These are phyloP conservation scores for Brenthis ino DNA, from an alignment of 2,888 invertebrate species.

Conservation along the genomic window DNA sequence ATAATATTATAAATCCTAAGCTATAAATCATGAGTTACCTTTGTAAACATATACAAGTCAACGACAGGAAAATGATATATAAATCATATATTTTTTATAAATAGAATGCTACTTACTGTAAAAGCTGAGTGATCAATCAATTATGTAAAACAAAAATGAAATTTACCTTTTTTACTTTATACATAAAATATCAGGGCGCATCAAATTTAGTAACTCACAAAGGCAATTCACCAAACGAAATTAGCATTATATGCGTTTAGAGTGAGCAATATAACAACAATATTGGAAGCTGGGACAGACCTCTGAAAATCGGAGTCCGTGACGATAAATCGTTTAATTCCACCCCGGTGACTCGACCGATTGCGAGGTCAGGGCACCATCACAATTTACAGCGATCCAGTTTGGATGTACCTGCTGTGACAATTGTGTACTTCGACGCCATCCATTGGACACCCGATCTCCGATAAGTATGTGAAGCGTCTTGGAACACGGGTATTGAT, in stretches of 20 bases:
- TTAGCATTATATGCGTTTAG: constrained; percentile 26
- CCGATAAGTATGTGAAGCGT: constrained; percentile 45
- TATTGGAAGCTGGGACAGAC: constrained; percentile 61
- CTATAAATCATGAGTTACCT: too few species aligned
- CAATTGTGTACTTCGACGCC: constrained; percentile 57
- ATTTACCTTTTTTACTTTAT: constrained; percentile 14
- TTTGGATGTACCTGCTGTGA: constrained; percentile 47
- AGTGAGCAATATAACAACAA: constrained; percentile 53
- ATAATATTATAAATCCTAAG: too few species aligned
- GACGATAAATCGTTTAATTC: constrained; percentile 80
- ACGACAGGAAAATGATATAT: constrained; percentile 1
- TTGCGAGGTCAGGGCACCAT: constrained; percentile 68
- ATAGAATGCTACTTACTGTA: neutral
- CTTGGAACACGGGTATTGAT: constrained; percentile 41
- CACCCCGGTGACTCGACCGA: constrained; percentile 71
- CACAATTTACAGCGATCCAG: constrained; percentile 66
- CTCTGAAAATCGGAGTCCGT: constrained; percentile 65
- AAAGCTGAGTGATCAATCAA: constrained; percentile 10
- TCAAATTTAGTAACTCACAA: constrained; percentile 29
- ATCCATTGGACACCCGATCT: constrained; percentile 47
- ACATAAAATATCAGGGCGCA: constrained; percentile 30
- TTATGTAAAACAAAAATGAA: constrained; percentile 21
- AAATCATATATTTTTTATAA: constrained; percentile 1
- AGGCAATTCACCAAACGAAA: constrained; percentile 22
- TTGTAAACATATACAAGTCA: neutral